These are phyloP conservation scores for Drosophila bifasciata DNA, from an alignment of 1,140 invertebrate species.

Conservation along the genomic window DNA sequence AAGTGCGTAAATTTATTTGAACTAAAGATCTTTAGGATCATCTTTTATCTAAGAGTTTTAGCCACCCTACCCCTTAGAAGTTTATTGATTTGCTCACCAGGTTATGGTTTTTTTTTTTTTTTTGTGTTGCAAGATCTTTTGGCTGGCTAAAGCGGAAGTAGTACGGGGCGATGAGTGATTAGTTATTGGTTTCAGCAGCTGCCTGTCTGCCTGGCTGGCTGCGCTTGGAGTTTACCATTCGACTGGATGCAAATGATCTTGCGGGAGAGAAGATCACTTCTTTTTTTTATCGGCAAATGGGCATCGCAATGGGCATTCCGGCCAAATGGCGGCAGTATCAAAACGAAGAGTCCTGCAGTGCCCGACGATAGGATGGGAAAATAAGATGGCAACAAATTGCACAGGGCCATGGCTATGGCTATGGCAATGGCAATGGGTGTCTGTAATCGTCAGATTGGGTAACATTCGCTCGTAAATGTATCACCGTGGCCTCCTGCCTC, in stretches of 20 bases:
- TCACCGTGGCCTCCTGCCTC: conserved; percentile 48
- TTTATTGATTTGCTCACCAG: conserved; percentile 6
- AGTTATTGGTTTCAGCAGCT: conserved; percentile 41
- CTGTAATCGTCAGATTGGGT: conserved; percentile 69
- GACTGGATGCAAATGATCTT: conserved; percentile 30
- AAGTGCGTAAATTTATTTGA: too few species aligned
- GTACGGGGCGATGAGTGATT: conserved; percentile 55
- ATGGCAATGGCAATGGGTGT: conserved; percentile 52
- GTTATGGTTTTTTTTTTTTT: background rate
- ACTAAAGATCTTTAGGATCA: too few species aligned
- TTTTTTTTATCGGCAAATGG: conserved; percentile 47
- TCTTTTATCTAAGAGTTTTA: too few species aligned
- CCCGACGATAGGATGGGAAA: conserved; percentile 62
- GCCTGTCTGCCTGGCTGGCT: conserved; percentile 14
- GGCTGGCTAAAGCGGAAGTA: conserved; percentile 2
- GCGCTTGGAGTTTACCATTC: background rate
- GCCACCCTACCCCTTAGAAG: background rate
- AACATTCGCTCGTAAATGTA: conserved; percentile 71
- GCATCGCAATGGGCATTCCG: conserved; percentile 29
- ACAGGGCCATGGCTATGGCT: conserved; percentile 43
- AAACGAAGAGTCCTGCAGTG: conserved; percentile 73
- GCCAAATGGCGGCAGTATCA: conserved; percentile 58
- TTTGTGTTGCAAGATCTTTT: too few species aligned
- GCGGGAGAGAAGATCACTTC: background rate
- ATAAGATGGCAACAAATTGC: conserved; percentile 74